A percentile compares a stretch with the other conserved stretches of the same genome.
Evolutionary conservation across 2,113 vertebrate species (phyloP).

Genomic region (Chitala chitala): DNA sequence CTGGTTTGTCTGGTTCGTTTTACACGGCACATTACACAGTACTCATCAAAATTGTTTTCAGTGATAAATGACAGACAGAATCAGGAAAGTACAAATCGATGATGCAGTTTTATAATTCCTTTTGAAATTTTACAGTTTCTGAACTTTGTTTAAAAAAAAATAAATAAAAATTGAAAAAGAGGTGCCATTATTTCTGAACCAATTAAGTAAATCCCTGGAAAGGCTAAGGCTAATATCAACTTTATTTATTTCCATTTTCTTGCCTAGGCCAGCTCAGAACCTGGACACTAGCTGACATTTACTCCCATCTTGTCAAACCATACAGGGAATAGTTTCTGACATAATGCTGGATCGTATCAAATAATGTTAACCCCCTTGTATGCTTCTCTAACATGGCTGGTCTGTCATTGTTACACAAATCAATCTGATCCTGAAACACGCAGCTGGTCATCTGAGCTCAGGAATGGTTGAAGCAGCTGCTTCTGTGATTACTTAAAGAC

Average conservation of each 20-base stretch:
- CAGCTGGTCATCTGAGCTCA: too few species aligned
- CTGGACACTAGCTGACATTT: slow-evolving; percentile 7
- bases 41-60: too few species aligned
- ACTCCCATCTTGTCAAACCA: neutral
- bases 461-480: too few species aligned
- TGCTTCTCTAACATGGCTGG: neutral
- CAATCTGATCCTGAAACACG: too few species aligned
- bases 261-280: neutral
- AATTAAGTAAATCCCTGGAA: slow-evolving; percentile 15
- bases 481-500: too few species aligned
- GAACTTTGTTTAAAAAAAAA: too few species aligned
- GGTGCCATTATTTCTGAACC: neutral
- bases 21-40: too few species aligned
- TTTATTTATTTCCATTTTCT: slow-evolving; percentile 3
- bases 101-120: too few species aligned
- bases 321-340: slow-evolving; percentile 10
- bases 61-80: too few species aligned
- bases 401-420: neutral
- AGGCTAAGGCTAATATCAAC: slow-evolving; percentile 17
- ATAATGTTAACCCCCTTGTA: neutral
- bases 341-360: neutral
- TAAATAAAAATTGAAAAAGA: too few species aligned
- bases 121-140: neutral
- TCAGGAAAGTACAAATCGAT: too few species aligned
- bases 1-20: too few species aligned